These are phyloP conservation scores for Hartigia nigra DNA, from an alignment of 2,888 invertebrate species.

Conservation along the genomic window DNA sequence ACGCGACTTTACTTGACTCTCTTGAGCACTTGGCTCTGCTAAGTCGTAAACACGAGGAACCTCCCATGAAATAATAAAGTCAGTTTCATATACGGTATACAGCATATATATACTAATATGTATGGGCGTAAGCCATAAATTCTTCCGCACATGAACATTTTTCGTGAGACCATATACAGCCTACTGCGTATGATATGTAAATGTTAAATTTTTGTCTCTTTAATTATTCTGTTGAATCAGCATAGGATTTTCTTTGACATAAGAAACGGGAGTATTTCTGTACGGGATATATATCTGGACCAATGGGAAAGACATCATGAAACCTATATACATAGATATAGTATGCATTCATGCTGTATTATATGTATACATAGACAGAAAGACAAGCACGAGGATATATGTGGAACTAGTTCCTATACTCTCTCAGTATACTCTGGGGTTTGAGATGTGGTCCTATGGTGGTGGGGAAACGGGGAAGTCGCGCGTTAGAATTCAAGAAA, in stretches of 20 bases:
- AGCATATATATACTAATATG: not conserved
- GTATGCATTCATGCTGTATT: not conserved
- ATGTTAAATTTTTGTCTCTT: not conserved
- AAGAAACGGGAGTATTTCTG: not conserved
- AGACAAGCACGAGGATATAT: not conserved
- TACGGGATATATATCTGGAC: not conserved
- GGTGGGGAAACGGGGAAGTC: not conserved
- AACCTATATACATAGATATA: not conserved
- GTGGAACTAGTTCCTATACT: not conserved
- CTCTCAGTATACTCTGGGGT: not conserved
- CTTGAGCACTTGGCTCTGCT: not conserved
- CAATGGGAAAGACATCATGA: not conserved
- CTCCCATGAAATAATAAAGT: not conserved
- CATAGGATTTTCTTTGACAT: not conserved
- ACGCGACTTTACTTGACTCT: not conserved
- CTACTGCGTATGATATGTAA: not conserved
- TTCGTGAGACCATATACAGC: not conserved
- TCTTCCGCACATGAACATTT: not conserved
- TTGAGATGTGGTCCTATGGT: not conserved
- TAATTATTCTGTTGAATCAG: not conserved
- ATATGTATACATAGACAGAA: not conserved
- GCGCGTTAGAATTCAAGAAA: constrained; percentile 3
- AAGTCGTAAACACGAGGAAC: not conserved
- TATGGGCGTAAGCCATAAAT: not conserved
- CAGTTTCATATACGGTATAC: not conserved